phyloP scores from a whole-genome alignment of 2,888 invertebrate species.

The Aleiodes alternator region DNA sequence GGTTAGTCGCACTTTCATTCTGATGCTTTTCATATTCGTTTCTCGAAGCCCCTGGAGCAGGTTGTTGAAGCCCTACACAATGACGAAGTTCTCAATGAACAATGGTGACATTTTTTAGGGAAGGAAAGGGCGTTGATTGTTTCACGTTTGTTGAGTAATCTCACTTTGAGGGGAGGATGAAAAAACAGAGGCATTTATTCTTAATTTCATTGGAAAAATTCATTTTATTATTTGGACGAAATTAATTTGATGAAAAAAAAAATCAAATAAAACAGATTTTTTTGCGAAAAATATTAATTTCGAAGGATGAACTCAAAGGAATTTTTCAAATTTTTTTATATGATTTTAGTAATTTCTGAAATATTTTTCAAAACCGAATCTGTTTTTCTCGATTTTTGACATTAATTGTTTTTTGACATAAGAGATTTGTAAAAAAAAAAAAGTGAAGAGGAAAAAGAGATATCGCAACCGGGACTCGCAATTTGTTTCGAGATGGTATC shows the following conservation, averaged over 20 bases:
- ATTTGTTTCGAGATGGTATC: slow-evolving; percentile 75
- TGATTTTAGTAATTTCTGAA: too few species aligned
- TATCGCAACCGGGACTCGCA: slow-evolving; percentile 64
- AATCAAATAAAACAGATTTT: too few species aligned
- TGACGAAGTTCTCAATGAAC: not conserved
- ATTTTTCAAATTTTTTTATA: too few species aligned
- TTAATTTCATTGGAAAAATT: not conserved
- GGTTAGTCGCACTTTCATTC: slow-evolving; percentile 6
- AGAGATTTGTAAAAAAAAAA: slow-evolving; percentile 8
- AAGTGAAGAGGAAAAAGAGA: slow-evolving; percentile 44
- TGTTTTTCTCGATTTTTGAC: too few species aligned
- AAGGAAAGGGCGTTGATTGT: slow-evolving; percentile 35
- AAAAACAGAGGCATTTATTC: too few species aligned
- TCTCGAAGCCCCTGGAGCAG: slow-evolving; percentile 46
- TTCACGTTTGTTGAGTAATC: slow-evolving; percentile 22
- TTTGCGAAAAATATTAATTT: too few species aligned
- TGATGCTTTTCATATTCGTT: slow-evolving; percentile 36
- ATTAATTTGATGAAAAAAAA: too few species aligned
- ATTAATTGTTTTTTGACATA: slow-evolving; percentile 20
- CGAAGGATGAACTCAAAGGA: too few species aligned
- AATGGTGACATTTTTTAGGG: slow-evolving; percentile 37
- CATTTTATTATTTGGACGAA: too few species aligned
- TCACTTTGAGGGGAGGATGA: slow-evolving; percentile 7
- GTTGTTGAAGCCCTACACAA: slow-evolving; percentile 31
- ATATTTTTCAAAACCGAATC: too few species aligned